A percentile compares a stretch with the other conserved stretches of the same genome.
phyloP scores from a whole-genome alignment of 1,140 invertebrate species.

The Anastatus disparis region DNA sequence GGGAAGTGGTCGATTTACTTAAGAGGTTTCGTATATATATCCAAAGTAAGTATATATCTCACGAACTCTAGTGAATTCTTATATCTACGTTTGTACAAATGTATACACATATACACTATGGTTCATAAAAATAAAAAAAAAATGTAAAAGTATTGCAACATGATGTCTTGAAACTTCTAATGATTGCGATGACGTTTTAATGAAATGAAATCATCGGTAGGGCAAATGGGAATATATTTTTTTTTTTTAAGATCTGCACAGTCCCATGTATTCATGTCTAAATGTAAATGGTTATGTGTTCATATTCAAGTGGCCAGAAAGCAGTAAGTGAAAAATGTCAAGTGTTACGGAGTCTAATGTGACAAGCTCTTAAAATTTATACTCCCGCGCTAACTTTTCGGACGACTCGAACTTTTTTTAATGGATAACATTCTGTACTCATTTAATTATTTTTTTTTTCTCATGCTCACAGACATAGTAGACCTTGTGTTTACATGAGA shows the following conservation, averaged over 20 bases:
- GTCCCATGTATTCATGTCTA: background rate
- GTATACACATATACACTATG: background rate
- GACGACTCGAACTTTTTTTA: no score
- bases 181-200: background rate
- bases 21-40: no score
- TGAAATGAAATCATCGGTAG: slow-evolving; percentile 10
- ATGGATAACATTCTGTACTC: no score
- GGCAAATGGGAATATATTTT: background rate
- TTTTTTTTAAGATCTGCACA: background rate
- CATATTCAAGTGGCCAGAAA: background rate
- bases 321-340: background rate
- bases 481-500: no score
- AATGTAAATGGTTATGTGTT: no score
- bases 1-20: background rate
- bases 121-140: no score
- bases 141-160: background rate
- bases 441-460: no score
- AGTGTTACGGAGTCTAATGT: background rate
- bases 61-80: background rate
- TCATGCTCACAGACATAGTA: no score
- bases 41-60: no score
- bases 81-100: background rate
- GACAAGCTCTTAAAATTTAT: background rate
- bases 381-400: no score
- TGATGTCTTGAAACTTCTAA: background rate